Evolutionary conservation across 2,113 vertebrate species (phyloP), one percentile per base, ranked within the genome.

Genomic region (Acanthochromis polyacanthus): DNA sequence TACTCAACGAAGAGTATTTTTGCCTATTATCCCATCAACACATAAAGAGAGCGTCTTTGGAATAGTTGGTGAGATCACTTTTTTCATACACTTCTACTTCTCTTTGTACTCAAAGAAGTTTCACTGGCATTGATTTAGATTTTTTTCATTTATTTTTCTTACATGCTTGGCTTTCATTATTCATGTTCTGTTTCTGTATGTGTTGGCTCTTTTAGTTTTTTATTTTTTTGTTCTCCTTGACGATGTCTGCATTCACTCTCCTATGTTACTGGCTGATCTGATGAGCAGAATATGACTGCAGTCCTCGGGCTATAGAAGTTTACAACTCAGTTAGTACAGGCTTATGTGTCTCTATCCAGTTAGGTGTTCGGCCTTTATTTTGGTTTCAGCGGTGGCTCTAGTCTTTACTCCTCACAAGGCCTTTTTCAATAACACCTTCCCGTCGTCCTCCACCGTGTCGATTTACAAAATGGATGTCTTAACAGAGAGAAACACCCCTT

Each of bases 281-380:
- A 88, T 87, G 83, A 91, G 70, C 84, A 58, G 83, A 68, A 70
- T 38, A 58, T 57, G 81, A 64, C 79, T 81, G 80, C 57, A 59
- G 74, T 82, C 88, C 69, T 0, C 0, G 40, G 89, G 87, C 80
- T n/a, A 69, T 60, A 73, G 88, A 90, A 88, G 78, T 89, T 88
- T 88, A 81, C 87, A 91, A 90, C 85, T 91, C 70, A 61, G 88
- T 92, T 91, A 89, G 78, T 0, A 45, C 25, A 1, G 22, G 57
- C 77, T 71, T 68, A 66, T 43, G 51, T 68, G 75, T 71, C 80
- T 90, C 80, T 62, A 82, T 81, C 63, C 71, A 70, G 61, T 85
- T 71, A 83, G 59, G 30, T 75, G 62, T 69, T 9, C 17, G 62
- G 67, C 61, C 75, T 68, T 76, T 84, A 51, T 88, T 71, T 69